Percentiles rank a stretch among this genome's conserved stretches.
Evolutionary conservation across 2,797 vertebrate genomes (phyloP).

Genomic region (Hipposideros larvatus): DNA sequence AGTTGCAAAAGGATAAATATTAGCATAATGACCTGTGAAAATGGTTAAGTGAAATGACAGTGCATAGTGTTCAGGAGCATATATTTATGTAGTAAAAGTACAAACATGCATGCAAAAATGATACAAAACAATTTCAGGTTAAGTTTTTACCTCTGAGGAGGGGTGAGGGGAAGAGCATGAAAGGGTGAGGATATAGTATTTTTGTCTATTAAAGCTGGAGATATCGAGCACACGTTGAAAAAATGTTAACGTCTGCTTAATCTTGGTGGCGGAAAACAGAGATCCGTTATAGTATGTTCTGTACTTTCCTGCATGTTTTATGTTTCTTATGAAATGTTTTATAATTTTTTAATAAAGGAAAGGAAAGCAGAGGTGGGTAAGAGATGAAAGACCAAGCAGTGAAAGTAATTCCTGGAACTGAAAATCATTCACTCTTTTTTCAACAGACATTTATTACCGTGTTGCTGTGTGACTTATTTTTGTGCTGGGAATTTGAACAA

Average conservation of each 20-base stretch:
- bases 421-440: constrained; percentile 46
- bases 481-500: constrained; percentile 44
- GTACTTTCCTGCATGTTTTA: constrained; percentile 15
- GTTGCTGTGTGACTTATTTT: constrained; percentile 41
- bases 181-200: neutral
- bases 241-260: constrained; percentile 40
- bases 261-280: neutral
- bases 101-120: neutral
- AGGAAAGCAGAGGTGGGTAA: neutral
- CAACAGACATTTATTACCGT: constrained; percentile 25
- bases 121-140: neutral
- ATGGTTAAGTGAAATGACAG: neutral
- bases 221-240: neutral
- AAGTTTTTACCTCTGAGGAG: neutral
- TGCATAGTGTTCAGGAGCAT: neutral
- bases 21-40: neutral
- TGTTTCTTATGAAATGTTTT: constrained; percentile 49
- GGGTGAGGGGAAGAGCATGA: neutral
- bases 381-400: neutral
- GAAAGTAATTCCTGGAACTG: constrained; percentile 9
- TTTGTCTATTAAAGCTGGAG: neutral
- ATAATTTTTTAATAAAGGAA: constrained; percentile 39
- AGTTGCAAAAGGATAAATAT: neutral
- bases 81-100: neutral
- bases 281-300: constrained; percentile 4